Evolutionary conservation across 2,888 invertebrate species (phyloP).

Genomic region (Leptopterna dolabrata): DNA sequence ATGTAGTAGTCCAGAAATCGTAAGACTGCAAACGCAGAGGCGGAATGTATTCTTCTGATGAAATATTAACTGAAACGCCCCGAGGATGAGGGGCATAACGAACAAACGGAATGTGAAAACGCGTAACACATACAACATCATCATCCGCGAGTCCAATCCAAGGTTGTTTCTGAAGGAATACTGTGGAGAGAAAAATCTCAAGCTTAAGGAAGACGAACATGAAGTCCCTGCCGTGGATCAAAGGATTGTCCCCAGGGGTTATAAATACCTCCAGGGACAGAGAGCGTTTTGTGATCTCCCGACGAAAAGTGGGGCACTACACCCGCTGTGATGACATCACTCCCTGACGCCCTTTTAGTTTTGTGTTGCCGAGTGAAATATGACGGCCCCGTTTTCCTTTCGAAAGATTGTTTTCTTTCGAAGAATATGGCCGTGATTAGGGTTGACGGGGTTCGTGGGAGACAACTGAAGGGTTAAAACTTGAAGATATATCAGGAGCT

Average conservation of each 20-base stretch:
- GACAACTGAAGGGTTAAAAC: neutral
- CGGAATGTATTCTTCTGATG: neutral
- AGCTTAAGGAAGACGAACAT: constrained; percentile 32
- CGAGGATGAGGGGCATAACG: neutral
- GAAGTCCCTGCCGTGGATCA: neutral
- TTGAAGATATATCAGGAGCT: neutral
- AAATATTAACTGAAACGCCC: constrained; percentile 15
- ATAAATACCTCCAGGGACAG: neutral
- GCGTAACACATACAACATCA: neutral
- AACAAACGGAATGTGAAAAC: constrained; percentile 38
- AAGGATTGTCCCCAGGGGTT: constrained; percentile 11
- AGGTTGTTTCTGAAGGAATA: neutral
- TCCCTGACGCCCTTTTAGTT: neutral
- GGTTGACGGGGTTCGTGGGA: neutral
- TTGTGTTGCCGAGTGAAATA: neutral
- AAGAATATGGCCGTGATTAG: constrained; percentile 7
- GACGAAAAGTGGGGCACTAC: constrained; percentile 5
- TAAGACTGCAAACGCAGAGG: neutral
- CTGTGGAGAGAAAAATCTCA: constrained; percentile 11
- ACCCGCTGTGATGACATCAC: constrained; percentile 7
- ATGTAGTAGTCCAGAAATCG: neutral
- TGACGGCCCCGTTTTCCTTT: neutral
- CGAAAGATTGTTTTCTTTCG: neutral
- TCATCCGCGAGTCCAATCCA: neutral
- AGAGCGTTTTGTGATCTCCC: constrained; percentile 3